Conservation (phyloP, 2,797 vertebrate species). For the Periparus ater region DNA sequence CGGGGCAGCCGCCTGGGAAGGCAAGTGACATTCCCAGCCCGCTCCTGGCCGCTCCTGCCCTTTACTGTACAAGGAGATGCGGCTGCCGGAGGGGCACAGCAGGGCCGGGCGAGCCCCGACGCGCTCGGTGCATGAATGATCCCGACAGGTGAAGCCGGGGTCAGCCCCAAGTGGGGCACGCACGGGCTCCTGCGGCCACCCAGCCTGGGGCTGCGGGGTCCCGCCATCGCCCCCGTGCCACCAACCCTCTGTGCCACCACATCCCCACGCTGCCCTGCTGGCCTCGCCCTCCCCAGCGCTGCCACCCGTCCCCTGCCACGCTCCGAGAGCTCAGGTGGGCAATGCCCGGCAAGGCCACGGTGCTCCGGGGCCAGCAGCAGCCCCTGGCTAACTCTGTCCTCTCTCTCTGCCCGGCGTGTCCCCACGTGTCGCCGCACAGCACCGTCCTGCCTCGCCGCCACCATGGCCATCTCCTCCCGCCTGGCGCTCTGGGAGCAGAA, state of each 20-base stretch:
- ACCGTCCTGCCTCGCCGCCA: not conserved
- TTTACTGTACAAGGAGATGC: constrained; percentile 62
- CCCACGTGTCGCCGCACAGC: not conserved
- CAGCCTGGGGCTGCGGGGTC: not conserved
- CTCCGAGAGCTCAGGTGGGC: rapidly evolving
- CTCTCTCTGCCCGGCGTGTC: not conserved
- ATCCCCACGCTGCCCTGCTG: not conserved
- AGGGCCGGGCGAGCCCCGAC: not conserved
- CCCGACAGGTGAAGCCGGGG: constrained; percentile 40
- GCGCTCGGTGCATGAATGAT: constrained; percentile 40
- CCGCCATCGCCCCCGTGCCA: not conserved
- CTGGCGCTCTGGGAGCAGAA: constrained; percentile 97
- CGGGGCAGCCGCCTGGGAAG: not conserved
- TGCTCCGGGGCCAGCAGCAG: not conserved
- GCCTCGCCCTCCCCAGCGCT: not conserved
- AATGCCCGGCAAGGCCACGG: rapidly evolving
- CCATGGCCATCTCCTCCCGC: constrained; percentile 96
- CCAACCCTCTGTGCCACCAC: not conserved
- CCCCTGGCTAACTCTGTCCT: constrained; percentile 7
- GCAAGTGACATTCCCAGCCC: not conserved
- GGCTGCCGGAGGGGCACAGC: not conserved
- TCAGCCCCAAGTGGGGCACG: not conserved
- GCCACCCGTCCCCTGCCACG: rapidly evolving
- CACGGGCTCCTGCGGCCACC: not conserved
- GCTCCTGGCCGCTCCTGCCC: constrained; percentile 43